Percentiles rank a stretch among this genome's conserved stretches.
Conservation (phyloP, 92 coral and sea anemone species). For the Metridium senile region DNA sequence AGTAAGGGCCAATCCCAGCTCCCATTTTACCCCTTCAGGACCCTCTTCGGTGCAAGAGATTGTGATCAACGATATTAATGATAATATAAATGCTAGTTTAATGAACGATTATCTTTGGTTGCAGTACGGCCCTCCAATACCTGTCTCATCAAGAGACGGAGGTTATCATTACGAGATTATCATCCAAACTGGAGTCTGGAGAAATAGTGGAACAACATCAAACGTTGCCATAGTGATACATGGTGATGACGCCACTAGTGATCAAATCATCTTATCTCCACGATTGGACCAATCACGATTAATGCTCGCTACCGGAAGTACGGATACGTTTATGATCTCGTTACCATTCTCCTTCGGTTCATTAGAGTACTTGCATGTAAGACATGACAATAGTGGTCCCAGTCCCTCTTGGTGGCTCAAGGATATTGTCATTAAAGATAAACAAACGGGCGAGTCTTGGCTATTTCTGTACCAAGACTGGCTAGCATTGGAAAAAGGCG, state of each 20-base stretch:
- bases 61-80: no score
- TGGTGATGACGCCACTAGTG: conserved; percentile 76
- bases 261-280: conserved; percentile 60
- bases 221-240: conserved; percentile 78
- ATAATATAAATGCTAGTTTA: no score
- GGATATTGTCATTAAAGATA: conserved; percentile 40
- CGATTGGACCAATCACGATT: conserved; percentile 61
- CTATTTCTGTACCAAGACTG: conserved; percentile 66
- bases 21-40: no score
- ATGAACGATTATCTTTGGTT: not conserved
- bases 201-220: conserved; percentile 75
- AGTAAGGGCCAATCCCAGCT: no score
- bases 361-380: conserved; percentile 55
- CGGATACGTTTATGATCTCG: conserved; percentile 59
- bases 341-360: conserved; percentile 58
- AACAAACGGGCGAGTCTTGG: conserved; percentile 43
- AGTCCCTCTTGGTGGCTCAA: conserved; percentile 75
- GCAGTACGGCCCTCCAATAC: conserved; percentile 74
- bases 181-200: conserved; percentile 78
- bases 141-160: conserved; percentile 16
- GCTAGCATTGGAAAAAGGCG: conserved; percentile 78
- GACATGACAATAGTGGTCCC: conserved; percentile 79
- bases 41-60: no score
- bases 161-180: conserved; percentile 57
- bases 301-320: conserved; percentile 69